Evolutionary conservation across 1,140 invertebrate species (phyloP).

Genomic region (Ectropis grisescens): DNA sequence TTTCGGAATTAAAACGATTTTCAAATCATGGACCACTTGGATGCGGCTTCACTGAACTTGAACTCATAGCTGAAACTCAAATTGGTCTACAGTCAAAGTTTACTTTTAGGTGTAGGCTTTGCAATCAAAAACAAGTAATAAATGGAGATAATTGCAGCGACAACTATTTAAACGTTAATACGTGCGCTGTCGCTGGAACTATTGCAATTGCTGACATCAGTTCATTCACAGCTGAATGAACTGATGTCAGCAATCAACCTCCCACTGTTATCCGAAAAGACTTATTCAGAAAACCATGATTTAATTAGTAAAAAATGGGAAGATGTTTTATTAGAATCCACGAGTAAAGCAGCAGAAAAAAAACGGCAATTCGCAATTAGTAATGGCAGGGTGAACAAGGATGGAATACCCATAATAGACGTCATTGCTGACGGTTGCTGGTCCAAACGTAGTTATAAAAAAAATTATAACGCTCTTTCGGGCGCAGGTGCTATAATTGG

Average conservation of each 20-base stretch:
- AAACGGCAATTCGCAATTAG: constrained; percentile 1
- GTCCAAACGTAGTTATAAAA: constrained; percentile 2
- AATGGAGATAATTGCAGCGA: too few species aligned
- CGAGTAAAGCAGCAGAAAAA: constrained; percentile 4
- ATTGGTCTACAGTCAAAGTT: too few species aligned
- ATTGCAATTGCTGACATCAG: not conserved
- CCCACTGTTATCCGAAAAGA: not conserved
- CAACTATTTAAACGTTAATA: not conserved
- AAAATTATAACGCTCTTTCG: constrained; percentile 1
- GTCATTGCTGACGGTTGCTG: constrained; percentile 7
- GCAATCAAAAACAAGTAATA: too few species aligned
- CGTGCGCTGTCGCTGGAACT: not conserved
- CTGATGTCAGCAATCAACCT: constrained; percentile 1
- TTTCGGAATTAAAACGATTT: too few species aligned
- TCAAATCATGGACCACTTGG: too few species aligned
- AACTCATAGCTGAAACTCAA: too few species aligned
- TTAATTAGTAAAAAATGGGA: constrained; percentile 1
- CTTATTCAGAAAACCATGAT: not conserved
- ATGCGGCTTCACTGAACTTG: too few species aligned
- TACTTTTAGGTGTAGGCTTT: too few species aligned
- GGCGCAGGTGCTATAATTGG: constrained; percentile 2
- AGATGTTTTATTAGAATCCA: not conserved
- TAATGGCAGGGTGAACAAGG: constrained; percentile 1
- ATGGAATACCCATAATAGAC: constrained; percentile 9
- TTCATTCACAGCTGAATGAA: constrained; percentile 2